Percentiles rank a stretch among this genome's conserved stretches.
These are phyloP conservation scores for Sisyra nigra DNA, from an alignment of 2,888 invertebrate species.

Conservation along the genomic window DNA sequence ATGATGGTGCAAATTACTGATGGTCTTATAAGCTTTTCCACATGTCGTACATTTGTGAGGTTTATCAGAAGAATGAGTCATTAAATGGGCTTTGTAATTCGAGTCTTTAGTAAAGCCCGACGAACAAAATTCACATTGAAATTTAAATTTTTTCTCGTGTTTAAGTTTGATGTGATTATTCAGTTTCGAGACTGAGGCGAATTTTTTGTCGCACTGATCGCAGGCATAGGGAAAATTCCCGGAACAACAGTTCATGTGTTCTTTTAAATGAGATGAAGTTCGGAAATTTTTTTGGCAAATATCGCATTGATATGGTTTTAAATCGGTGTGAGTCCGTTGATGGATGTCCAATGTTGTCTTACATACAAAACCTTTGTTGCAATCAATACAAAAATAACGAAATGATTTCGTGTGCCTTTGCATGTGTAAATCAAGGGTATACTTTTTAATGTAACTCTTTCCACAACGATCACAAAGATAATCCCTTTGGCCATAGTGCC, in stretches of 20 bases:
- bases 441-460: constrained; percentile 15
- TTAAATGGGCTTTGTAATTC: constrained; percentile 25
- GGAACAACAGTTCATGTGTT: constrained; percentile 24
- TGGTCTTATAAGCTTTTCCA: constrained; percentile 24
- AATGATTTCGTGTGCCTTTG: constrained; percentile 13
- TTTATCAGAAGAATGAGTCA: constrained; percentile 25
- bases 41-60: constrained; percentile 23
- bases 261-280: constrained; percentile 21
- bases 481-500: constrained; percentile 17
- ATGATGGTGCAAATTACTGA: constrained; percentile 27
- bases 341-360: constrained; percentile 9
- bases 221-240: constrained; percentile 22
- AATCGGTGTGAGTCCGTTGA: constrained; percentile 14
- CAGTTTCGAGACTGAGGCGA: constrained; percentile 22
- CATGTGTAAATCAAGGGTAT: constrained; percentile 9
- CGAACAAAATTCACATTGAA: constrained; percentile 26
- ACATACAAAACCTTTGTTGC: constrained; percentile 7
- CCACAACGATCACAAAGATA: constrained; percentile 25
- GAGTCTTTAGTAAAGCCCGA: constrained; percentile 25
- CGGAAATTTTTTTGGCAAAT: constrained; percentile 22
- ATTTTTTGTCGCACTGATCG: constrained; percentile 23
- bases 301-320: constrained; percentile 19
- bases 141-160: constrained; percentile 25
- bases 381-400: constrained; percentile 7
- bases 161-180: constrained; percentile 24